Percentiles rank a stretch among this genome's conserved stretches.
Conservation (phyloP, 2,888 invertebrate species). For the Meandrusa payeni region DNA sequence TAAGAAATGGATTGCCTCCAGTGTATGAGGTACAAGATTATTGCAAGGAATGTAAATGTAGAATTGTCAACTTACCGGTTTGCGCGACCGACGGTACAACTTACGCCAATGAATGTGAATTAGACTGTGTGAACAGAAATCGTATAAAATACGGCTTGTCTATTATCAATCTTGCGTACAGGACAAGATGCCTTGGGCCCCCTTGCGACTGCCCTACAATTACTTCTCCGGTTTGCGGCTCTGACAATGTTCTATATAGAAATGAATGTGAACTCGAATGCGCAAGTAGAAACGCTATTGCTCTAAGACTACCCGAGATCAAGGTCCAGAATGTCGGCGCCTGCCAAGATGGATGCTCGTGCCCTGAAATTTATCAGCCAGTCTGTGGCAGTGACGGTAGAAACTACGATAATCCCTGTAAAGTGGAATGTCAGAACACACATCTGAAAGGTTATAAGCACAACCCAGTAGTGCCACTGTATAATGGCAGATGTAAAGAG, state of each 20-base stretch:
- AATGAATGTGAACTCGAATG: slow-evolving; percentile 33
- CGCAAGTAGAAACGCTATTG: slow-evolving; percentile 25
- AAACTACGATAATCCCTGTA: slow-evolving; percentile 30
- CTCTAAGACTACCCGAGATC: slow-evolving; percentile 23
- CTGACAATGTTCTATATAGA: slow-evolving; percentile 33
- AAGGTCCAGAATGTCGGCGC: slow-evolving; percentile 29
- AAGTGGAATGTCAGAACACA: slow-evolving; percentile 31
- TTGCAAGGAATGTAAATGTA: slow-evolving; percentile 31
- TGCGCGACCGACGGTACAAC: slow-evolving; percentile 41
- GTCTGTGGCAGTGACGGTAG: slow-evolving; percentile 32
- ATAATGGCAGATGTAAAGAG: slow-evolving; percentile 34
- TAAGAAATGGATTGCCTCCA: slow-evolving; percentile 7
- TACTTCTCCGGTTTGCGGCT: slow-evolving; percentile 34
- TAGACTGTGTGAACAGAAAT: slow-evolving; percentile 32
- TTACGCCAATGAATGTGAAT: slow-evolving; percentile 33
- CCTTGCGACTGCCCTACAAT: slow-evolving; percentile 28
- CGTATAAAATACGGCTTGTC: slow-evolving; percentile 25
- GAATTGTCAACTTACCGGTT: slow-evolving; percentile 34
- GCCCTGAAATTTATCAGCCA: slow-evolving; percentile 27
- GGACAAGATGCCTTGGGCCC: slow-evolving; percentile 30
- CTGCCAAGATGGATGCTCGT: slow-evolving; percentile 28
- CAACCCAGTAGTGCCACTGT: slow-evolving; percentile 7
- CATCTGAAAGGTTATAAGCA: neutral
- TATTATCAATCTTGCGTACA: slow-evolving; percentile 31
- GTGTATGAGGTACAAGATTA: slow-evolving; percentile 17